Base-by-base conservation (phyloP, 2,888 invertebrate species). In the Limnephilus lunatus region DNA sequence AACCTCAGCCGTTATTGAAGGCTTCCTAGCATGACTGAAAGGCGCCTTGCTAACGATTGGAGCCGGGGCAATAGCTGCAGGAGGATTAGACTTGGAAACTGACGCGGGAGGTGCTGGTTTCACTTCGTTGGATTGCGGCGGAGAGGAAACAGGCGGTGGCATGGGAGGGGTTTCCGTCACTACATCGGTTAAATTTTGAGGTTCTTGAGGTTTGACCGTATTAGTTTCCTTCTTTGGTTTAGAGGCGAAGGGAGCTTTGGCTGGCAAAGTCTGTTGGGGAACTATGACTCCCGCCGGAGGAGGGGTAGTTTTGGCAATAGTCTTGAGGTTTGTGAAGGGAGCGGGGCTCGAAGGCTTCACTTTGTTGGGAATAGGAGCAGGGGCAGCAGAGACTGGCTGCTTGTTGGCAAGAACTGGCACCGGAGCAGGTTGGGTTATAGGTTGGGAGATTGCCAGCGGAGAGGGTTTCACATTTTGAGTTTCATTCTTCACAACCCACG, bases 21-120 rank as follows among this genome's bases (percentile, higher is more conserved):
- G 94, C 90, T 96, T 96, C 9, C 96, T 94, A 0, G 96, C 95
- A 94, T 96, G 96, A 0, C 95, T 95, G 94, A 96, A 96, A 0
- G 96, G 96, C 0, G 95, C 95, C 93, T 96, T 96, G 94, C 95
- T 95, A 81, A 96, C 96, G 85, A 96, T 96, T 92, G 96, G 95
- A 30, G 96, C 95, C 53, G 95, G 95, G 0, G 88, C 48, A n/a
- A 96, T 96, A 82, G 96, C 96, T n/a, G 95, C 94, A 0, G 95
- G 95, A 15, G 95, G 95, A 31, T 95, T 95, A 87, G 95, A 95
- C 94, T 95, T 94, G 92, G 95, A 95, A 94, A 95, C 95, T 12
- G 94, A 94, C 32, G 95, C 94, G 93, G 95, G 94, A 92, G 94
- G 94, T 89, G 95, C 95, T 92, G 95, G 94, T 93, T 95, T 95